Conservation (phyloP, 2,797 vertebrate genomes). For the Dendrocincla tyrannina region DNA sequence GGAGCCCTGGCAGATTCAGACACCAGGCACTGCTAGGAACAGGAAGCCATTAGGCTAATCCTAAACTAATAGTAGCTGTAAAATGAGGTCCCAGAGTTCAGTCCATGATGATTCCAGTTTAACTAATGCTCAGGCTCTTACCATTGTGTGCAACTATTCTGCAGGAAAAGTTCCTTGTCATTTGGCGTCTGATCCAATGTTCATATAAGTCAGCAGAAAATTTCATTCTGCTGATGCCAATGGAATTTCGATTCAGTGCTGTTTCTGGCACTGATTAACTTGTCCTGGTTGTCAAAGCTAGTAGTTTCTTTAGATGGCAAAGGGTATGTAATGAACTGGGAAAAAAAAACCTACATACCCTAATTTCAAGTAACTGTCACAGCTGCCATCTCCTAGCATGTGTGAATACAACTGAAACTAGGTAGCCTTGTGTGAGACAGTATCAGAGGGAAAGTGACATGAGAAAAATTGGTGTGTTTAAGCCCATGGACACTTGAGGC, state of each 20-base stretch:
- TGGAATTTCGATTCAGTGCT: not conserved
- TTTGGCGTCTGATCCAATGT: not conserved
- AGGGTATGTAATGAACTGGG: not conserved
- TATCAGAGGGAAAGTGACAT: not conserved
- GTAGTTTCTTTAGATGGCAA: not conserved
- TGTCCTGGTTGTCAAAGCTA: not conserved
- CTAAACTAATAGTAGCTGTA: not conserved
- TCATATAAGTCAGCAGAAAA: not conserved
- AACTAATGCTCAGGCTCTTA: not conserved
- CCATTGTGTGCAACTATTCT: not conserved
- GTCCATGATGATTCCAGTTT: not conserved
- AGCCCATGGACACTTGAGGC: not conserved
- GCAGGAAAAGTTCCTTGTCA: not conserved
- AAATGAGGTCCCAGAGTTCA: not conserved
- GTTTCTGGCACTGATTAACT: conserved; percentile 52
- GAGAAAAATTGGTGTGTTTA: not conserved
- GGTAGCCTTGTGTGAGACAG: not conserved
- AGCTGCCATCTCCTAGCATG: not conserved
- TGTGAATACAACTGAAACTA: not conserved
- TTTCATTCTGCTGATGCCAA: conserved; percentile 34
- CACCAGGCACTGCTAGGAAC: rapidly evolving
- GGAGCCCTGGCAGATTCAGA: not conserved
- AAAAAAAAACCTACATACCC: not conserved
- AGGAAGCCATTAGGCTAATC: not conserved
- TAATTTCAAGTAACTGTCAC: not conserved